Percentiles rank a stretch among this genome's conserved stretches.
phyloP scores from a whole-genome alignment of 2,113 vertebrate species.

The Seriola rivoliana region DNA sequence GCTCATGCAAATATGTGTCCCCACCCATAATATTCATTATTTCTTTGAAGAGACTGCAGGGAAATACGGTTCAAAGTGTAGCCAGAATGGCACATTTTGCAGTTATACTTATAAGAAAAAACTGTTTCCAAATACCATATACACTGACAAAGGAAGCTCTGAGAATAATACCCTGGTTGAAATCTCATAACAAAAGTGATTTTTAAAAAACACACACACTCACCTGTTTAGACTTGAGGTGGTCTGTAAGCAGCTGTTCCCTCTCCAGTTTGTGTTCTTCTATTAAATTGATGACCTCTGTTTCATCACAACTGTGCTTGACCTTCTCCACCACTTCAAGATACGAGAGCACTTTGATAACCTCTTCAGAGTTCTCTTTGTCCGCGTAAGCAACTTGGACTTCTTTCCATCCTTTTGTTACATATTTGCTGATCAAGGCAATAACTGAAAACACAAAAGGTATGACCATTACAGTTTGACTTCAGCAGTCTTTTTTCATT shows the following conservation, averaged over 20 bases:
- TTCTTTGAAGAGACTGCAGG: not conserved
- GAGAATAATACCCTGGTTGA: not conserved
- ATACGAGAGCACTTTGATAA: slow-evolving; percentile 89
- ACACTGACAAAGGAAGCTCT: not conserved
- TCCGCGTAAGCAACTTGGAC: slow-evolving; percentile 89
- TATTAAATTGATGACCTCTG: slow-evolving; percentile 92
- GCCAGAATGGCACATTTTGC: not conserved
- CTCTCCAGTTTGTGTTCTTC: slow-evolving; percentile 91
- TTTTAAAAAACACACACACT: slow-evolving; percentile 37
- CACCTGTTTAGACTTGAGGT: slow-evolving; percentile 93
- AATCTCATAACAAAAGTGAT: not conserved
- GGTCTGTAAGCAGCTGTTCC: slow-evolving; percentile 92
- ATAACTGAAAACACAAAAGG: slow-evolving; percentile 85
- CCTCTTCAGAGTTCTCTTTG: slow-evolving; percentile 89
- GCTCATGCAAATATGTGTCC: not conserved
- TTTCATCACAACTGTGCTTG: slow-evolving; percentile 91
- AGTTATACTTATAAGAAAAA: not conserved
- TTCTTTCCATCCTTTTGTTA: slow-evolving; percentile 96
- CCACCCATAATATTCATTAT: too few relatives aligned
- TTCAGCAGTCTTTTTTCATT: not conserved
- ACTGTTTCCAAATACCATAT: not conserved
- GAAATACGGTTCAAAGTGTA: not conserved
- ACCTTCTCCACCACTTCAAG: slow-evolving; percentile 94
- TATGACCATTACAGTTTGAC: not conserved
- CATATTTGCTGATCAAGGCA: slow-evolving; percentile 92